A percentile compares a stretch with the other conserved stretches of the same genome.
Evolutionary conservation across 2,797 vertebrate species (phyloP).

Genomic region (Lutjanus argentimaculatus): DNA sequence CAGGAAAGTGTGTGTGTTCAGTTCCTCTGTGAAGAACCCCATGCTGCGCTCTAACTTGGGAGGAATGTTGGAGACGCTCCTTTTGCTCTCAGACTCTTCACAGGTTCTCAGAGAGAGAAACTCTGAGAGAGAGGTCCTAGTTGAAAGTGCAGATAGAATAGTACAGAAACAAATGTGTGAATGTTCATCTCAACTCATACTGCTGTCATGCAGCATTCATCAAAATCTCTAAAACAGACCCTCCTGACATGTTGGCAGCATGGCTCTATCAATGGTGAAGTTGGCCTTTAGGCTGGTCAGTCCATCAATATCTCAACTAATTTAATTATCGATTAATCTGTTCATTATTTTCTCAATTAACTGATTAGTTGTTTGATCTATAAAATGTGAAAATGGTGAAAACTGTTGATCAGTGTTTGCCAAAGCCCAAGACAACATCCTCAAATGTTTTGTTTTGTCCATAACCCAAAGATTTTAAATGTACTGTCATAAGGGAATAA

Average conservation of each 20-base stretch:
- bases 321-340: too few relatives aligned
- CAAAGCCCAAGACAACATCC: too few relatives aligned
- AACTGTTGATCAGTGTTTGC: too few relatives aligned
- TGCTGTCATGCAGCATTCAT: not conserved
- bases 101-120: slow-evolving; percentile 33
- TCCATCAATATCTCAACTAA: not conserved
- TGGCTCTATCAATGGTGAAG: not conserved
- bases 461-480: too few relatives aligned
- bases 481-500: too few relatives aligned
- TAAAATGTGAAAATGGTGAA: too few relatives aligned
- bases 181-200: not conserved
- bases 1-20: slow-evolving; percentile 32
- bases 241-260: not conserved
- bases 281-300: not conserved
- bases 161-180: not conserved
- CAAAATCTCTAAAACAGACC: not conserved
- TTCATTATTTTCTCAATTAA: too few relatives aligned
- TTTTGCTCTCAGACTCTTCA: slow-evolving; percentile 54
- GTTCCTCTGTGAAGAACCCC: slow-evolving; percentile 61
- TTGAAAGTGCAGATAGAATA: slow-evolving; percentile 8
- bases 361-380: too few relatives aligned
- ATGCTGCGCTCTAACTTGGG: slow-evolving; percentile 76
- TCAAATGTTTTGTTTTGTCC: too few relatives aligned
- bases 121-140: not conserved
- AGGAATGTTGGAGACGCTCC: slow-evolving; percentile 78